A percentile compares a stretch with the other conserved stretches of the same genome.
Evolutionary conservation across 2,888 invertebrate species (phyloP).

Genomic region (Byasa hedistus): DNA sequence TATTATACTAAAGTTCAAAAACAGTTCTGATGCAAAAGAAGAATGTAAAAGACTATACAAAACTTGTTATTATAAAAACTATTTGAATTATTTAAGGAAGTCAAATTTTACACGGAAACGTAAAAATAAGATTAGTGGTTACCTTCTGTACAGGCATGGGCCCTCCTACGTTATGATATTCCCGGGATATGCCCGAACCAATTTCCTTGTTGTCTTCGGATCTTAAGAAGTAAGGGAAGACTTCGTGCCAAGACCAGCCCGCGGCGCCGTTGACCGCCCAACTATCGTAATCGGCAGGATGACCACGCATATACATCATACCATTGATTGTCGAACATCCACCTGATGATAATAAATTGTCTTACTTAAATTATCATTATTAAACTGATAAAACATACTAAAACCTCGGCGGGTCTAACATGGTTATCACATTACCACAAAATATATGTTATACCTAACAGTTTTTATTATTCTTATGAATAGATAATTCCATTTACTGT

Average conservation of each 20-base stretch:
- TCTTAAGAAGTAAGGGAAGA: constrained; percentile 85
- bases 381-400: too few species aligned
- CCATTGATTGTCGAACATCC: constrained; percentile 87
- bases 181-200: constrained; percentile 77
- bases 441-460: too few species aligned
- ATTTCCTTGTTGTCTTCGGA: constrained; percentile 85
- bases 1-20: too few species aligned
- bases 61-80: not conserved
- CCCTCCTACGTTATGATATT: constrained; percentile 82
- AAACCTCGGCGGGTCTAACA: too few species aligned
- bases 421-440: too few species aligned
- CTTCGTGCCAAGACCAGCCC: constrained; percentile 90
- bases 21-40: too few species aligned
- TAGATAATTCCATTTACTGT: too few species aligned
- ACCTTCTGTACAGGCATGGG: constrained; percentile 80
- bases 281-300: constrained; percentile 85
- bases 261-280: constrained; percentile 86
- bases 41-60: not conserved
- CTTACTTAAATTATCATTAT: too few species aligned
- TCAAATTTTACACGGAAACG: not conserved
- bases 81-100: not conserved
- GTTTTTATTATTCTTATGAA: too few species aligned
- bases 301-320: constrained; percentile 91
- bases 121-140: constrained; percentile 13
- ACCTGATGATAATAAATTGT: constrained; percentile 61